Base-by-base conservation (phyloP, 2,888 invertebrate species). In the Romanomermis culicivorax region DNA sequence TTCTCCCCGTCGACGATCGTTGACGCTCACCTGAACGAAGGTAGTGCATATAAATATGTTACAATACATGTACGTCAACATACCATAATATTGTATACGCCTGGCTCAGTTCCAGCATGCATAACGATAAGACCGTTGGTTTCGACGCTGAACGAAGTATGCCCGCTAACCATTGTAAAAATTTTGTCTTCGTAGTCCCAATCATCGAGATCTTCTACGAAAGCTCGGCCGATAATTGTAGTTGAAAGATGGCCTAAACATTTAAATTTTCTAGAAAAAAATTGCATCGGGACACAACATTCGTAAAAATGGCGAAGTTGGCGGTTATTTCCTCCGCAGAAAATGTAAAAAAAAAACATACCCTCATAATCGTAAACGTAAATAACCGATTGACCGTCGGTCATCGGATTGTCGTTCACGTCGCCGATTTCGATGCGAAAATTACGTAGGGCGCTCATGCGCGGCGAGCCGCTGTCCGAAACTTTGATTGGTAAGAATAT, bases 181-280 rank as follows among this genome's bases (percentile, higher is more conserved):
- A 85, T 87, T 72, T 97, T 97, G 70, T 95, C 93, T 0, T 85
- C 85, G 60, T 91, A 74, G 74, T 97, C 97, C 95, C 95, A 97
- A 70, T 97, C 97, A 71, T 97, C 97, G 60, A 85, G 75, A 73
- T 97, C 97, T 68, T 87, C 86, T 1, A 95, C 93, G 71, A 91
- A 93, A 4, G 95, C 95, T 58, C 86, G 77, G 36, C 93, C 93
- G 59, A 95, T 83, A 70, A 83, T 84, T 0, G 87, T 85, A 63
- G 84, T 85, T 27, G 83, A 85, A 55, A 85, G 81, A 71, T 83
- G 82, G 17, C 85, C 84, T 78, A 85, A 78, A 64, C 59, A 45
- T n/a, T n/a, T n/a, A n/a, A n/a, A n/a, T n/a, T n/a, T n/a, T n/a
- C n/a, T n/a, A n/a, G n/a, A n/a, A n/a, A n/a, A n/a, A n/a, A n/a